These are phyloP conservation scores for Campylorhamphus procurvoides DNA, from an alignment of 2,113 vertebrate species.

Conservation along the genomic window DNA sequence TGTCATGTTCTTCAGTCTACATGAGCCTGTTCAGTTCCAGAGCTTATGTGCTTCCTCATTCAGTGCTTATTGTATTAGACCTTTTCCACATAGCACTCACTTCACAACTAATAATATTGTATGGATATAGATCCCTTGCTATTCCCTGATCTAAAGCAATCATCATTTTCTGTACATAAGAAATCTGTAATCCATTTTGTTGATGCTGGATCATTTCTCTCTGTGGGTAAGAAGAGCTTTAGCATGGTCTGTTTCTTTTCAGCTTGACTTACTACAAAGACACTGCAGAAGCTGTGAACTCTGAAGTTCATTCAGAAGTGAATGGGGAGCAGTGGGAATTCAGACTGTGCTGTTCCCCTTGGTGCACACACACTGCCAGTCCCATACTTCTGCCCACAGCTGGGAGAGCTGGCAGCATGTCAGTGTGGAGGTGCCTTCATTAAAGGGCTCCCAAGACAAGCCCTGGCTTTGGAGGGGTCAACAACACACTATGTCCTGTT, in stretches of 20 bases:
- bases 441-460: neutral
- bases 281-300: neutral
- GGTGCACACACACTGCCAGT: accelerated
- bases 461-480: neutral
- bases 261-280: neutral
- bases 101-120: neutral
- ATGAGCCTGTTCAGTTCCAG: neutral
- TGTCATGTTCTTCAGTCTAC: neutral
- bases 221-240: neutral
- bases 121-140: neutral
- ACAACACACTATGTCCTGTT: neutral
- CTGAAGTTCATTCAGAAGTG: neutral
- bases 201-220: neutral
- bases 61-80: neutral
- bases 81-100: neutral
- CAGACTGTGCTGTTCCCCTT: neutral
- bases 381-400: accelerated
- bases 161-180: neutral
- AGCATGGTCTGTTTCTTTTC: neutral
- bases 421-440: neutral
- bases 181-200: neutral
- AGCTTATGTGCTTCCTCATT: neutral
- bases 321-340: neutral
- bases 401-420: neutral
- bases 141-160: neutral